Conservation (phyloP, 2,888 invertebrate genomes). For the Chromoteleia sp. region DNA sequence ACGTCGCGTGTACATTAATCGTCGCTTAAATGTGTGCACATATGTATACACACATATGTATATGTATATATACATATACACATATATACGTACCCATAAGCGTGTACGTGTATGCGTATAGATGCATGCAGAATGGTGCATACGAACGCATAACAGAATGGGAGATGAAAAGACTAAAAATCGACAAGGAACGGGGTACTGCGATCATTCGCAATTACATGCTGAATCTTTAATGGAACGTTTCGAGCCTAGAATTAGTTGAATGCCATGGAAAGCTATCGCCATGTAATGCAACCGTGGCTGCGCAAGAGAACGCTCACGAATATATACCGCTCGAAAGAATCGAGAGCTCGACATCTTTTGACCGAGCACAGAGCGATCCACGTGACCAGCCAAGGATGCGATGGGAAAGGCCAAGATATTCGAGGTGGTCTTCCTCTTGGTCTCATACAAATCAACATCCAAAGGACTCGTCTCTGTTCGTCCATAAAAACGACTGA, state of each 20-base stretch:
- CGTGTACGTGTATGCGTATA: constrained; percentile 6
- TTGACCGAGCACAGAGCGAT: constrained; percentile 53
- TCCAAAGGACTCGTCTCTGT: constrained; percentile 49
- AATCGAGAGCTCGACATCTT: constrained; percentile 71
- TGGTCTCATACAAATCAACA: constrained; percentile 52
- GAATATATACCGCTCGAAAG: constrained; percentile 60
- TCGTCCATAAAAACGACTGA: constrained; percentile 43
- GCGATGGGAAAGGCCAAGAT: constrained; percentile 69
- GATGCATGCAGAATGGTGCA: not conserved
- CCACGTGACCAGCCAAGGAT: constrained; percentile 58
- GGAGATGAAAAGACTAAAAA: constrained; percentile 66
- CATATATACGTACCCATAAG: not conserved
- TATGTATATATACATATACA: not conserved
- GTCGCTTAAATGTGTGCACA: constrained; percentile 50
- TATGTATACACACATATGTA: too few relatives aligned
- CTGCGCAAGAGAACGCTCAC: constrained; percentile 70
- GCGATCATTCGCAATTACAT: constrained; percentile 84
- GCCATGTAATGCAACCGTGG: constrained; percentile 80
- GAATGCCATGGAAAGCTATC: constrained; percentile 83
- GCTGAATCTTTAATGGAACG: constrained; percentile 85
- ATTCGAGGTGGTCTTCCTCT: constrained; percentile 63
- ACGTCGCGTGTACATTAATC: constrained; percentile 66
- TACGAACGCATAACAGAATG: constrained; percentile 42
- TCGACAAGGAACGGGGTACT: constrained; percentile 67
- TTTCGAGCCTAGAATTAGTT: constrained; percentile 84